phyloP scores from a whole-genome alignment of 2,797 vertebrate species.

The Leucoraja ocellata region DNA sequence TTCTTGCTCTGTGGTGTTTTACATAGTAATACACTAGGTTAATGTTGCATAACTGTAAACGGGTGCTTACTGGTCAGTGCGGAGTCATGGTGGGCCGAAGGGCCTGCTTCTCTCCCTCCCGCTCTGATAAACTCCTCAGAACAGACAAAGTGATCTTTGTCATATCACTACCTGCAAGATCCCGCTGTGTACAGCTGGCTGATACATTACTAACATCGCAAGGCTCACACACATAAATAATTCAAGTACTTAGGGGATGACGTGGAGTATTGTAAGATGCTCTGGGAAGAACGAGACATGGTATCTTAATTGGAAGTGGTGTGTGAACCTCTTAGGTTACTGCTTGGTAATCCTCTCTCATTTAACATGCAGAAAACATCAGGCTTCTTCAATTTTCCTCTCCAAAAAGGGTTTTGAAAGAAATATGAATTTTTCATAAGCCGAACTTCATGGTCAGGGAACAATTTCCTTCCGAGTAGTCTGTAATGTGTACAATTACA shows the following conservation, averaged over 20 bases:
- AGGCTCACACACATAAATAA: background rate
- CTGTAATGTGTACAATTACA: background rate
- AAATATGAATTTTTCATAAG: background rate
- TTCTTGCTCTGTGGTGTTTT: too few relatives aligned
- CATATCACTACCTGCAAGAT: background rate
- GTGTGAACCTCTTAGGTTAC: background rate
- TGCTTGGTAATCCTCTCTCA: background rate
- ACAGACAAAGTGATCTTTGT: too few relatives aligned
- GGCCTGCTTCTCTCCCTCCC: too few relatives aligned
- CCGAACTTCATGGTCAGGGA: background rate
- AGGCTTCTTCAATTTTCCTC: background rate
- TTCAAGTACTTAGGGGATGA: background rate
- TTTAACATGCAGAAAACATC: background rate
- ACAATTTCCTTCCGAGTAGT: background rate
- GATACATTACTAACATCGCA: too few relatives aligned
- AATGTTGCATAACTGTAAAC: too few relatives aligned
- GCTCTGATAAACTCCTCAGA: too few relatives aligned
- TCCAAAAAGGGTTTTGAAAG: background rate
- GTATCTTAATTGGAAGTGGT: background rate
- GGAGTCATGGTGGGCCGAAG: too few relatives aligned
- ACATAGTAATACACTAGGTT: too few relatives aligned
- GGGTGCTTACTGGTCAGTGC: too few relatives aligned
- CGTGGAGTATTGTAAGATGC: background rate
- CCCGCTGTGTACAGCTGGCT: background rate
- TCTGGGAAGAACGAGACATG: background rate